phyloP scores from a whole-genome alignment of 2,113 vertebrate species.

The Corapipo altera region DNA sequence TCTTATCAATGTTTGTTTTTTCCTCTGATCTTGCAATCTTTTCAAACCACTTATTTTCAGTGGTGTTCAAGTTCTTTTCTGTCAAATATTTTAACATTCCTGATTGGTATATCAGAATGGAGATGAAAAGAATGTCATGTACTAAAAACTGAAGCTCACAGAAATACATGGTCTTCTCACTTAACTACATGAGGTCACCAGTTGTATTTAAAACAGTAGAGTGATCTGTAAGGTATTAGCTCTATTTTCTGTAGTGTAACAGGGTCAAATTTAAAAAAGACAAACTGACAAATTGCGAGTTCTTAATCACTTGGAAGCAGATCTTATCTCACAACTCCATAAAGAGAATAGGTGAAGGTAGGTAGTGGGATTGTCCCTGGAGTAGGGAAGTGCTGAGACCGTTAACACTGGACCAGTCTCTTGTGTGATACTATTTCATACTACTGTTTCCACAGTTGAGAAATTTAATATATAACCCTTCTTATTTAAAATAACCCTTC shows the following conservation, averaged over 20 bases:
- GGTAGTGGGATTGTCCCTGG: not conserved
- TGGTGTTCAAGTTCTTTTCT: not conserved
- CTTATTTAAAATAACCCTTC: not conserved
- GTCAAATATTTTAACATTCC: not conserved
- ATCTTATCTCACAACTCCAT: not conserved
- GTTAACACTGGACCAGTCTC: not conserved
- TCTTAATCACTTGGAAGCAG: not conserved
- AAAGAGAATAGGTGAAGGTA: not conserved
- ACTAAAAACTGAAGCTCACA: not conserved
- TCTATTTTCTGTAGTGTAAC: not conserved
- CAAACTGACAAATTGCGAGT: not conserved
- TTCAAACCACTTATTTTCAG: not conserved
- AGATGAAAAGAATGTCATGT: not conserved
- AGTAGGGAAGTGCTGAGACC: not conserved
- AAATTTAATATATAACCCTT: not conserved
- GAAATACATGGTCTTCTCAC: not conserved
- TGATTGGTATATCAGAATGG: not conserved
- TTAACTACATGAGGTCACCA: not conserved
- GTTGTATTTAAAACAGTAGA: not conserved
- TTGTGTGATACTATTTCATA: not conserved
- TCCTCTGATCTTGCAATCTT: not conserved
- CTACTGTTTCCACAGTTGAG: not conserved
- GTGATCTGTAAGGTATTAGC: not conserved
- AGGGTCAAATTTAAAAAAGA: not conserved
- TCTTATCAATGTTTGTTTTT: not conserved